Conservation (phyloP, 2,113 vertebrate genomes). For the Ictidomys tridecemlineatus region DNA sequence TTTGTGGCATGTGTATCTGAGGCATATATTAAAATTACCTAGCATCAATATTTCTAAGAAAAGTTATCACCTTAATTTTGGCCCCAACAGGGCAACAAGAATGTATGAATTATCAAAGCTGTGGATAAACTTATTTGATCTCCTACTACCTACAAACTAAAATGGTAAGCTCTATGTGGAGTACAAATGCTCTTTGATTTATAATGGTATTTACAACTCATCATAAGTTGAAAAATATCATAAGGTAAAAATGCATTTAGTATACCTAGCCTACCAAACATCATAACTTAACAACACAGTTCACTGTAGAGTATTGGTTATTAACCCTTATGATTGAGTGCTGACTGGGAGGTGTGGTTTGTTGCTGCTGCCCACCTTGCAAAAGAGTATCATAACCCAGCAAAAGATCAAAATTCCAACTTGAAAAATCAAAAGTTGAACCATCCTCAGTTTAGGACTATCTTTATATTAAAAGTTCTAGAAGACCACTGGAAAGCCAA, state of each 20-base stretch:
- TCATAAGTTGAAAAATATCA: background rate
- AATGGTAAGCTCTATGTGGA: background rate
- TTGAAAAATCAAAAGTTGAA: background rate
- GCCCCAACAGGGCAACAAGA: background rate
- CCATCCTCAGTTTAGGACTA: background rate
- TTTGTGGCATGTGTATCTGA: background rate
- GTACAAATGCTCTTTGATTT: background rate
- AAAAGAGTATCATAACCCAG: background rate
- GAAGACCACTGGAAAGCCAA: background rate
- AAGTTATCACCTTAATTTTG: background rate
- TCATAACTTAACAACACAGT: background rate
- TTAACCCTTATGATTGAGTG: background rate
- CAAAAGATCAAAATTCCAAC: background rate
- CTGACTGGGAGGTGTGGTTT: background rate
- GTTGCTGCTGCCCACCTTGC: background rate
- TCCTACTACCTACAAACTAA: background rate
- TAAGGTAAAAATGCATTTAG: background rate
- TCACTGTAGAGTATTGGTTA: background rate
- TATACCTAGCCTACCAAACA: background rate
- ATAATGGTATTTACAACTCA: background rate
- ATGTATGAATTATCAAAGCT: too few relatives aligned
- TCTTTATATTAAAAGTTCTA: background rate
- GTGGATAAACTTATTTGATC: background rate
- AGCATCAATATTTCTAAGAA: background rate
- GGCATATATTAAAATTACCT: background rate